Base-by-base conservation (phyloP, 1,140 invertebrate genomes). In the Drosophila tani region DNA sequence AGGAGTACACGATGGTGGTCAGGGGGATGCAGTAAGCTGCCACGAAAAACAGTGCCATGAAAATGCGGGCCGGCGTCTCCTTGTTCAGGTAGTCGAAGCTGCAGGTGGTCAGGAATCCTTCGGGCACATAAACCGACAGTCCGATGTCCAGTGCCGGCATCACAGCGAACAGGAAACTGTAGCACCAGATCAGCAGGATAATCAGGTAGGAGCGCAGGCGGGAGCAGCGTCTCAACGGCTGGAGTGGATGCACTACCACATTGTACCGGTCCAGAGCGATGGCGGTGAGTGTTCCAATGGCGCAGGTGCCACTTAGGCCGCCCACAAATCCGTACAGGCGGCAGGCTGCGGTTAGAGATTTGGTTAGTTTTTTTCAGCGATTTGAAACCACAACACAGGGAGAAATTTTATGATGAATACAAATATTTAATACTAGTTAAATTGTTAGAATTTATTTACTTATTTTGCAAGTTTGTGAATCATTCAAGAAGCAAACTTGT, bases 51-150 rank as follows among this genome's bases (percentile, higher is more conserved):
- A 93, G 79, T 8, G 96, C 94, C 68, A 96, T 96, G 76, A 96
- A 96, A 27, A 94, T 93, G 57, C 94, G 94, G 0, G 94, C 94
- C 2, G 91, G 85, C 1, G 83, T 71, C 74, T 95, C 94, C 38
- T 94, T 93, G 7, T 95, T 95, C 4, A 97, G 93, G 81, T 97
- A 97, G 85, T 97, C 96, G 76, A 96, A 97, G 69, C 96, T 96
- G 93, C 96, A 97, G 75, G 95, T 96, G 7, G 96, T 97, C 51
- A 97, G 93, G 70, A 95, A 96, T 7, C 96, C 96, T 93, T 97
- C 96, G 2, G 96, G 96, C 12, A 96, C 95, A 92, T 97, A 97
- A 6, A 93, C 93, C 5, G 96, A 95, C 14, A 96, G 94, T 7
- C 96, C 96, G 27, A 96, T 94, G 74, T 95, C 94, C 45, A 95